Evolutionary conservation across 2,113 vertebrate genomes (phyloP), one percentile per base, ranked within the genome.

Genomic region (Apodemus sylvaticus): DNA sequence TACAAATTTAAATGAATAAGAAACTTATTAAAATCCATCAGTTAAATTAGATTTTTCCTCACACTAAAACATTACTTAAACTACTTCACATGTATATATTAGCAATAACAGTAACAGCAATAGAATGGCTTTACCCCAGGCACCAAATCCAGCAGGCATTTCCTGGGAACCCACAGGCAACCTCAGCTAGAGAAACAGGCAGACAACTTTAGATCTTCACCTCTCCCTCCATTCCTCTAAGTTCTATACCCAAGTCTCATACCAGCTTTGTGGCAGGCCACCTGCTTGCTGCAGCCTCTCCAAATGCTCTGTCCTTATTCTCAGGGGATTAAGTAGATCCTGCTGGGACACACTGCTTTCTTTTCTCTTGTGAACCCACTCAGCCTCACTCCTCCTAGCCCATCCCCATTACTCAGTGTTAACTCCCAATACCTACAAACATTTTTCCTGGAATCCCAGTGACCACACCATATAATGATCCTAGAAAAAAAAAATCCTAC

Each of bases 21-120:
- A 89, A 95, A 79, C 13, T 90, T 74, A 51, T 53, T 93, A 53
- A 95, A 77, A 78, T 78, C 29, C 77, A 93, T 51, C 45, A 78
- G 7, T 19, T 94, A 22, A 94, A 96, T 62, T 53, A 17, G 71
- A 34, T 39, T 42, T 81, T 91, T 79, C 11, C 19, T 10, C 1
- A 51, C 74, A 82, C 79, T 16, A 86, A 85, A 86, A 45, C 12
- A 93, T 42, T 26, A 42, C 82, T 42, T 51, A 94, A 55, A 45
- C 9, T 77, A 34, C 55, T 34, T 94, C 60, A 89, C 0, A 73
- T 45, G 66, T 17, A 87, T 10, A 36, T 42, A 14, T 83, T 12
- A 86, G 10, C 6, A 29, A 39, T 58, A 74, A 91, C 2, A 89
- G 1, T 34, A 78, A 82, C 13, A 82, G 13, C 62, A n/a, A 92